phyloP scores from a whole-genome alignment of 2,113 vertebrate genomes.

The Hippocampus abdominalis region DNA sequence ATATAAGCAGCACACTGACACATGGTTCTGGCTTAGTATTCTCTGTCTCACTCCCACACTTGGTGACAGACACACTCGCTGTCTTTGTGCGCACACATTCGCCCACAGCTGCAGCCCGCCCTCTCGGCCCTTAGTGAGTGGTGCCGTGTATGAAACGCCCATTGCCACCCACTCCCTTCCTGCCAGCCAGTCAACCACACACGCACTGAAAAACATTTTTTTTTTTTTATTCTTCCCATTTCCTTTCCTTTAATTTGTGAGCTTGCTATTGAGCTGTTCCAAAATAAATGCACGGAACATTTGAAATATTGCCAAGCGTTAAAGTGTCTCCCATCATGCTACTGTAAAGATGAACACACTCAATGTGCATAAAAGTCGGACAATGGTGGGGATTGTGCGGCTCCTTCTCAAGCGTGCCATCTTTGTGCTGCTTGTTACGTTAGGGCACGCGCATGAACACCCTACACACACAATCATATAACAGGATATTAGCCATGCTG shows the following conservation, averaged over 20 bases:
- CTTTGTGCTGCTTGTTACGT: conserved; percentile 49
- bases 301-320: conserved; percentile 39
- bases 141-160: conserved; percentile 69
- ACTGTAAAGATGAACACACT: conserved; percentile 20
- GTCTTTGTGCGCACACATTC: conserved; percentile 55
- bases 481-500: conserved; percentile 44
- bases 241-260: conserved; percentile 18
- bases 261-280: conserved; percentile 24
- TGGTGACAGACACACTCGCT: conserved; percentile 50
- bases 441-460: conserved; percentile 4
- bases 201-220: conserved; percentile 40
- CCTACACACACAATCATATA: conserved; percentile 26
- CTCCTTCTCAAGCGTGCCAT: conserved; percentile 56
- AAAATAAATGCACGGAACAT: conserved; percentile 9
- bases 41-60: conserved; percentile 32
- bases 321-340: conserved; percentile 43
- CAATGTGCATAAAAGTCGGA: conserved; percentile 31
- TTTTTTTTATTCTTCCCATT: conserved; percentile 35
- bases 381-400: conserved; percentile 58
- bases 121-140: conserved; percentile 52
- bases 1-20: conserved; percentile 12
- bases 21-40: conserved; percentile 29
- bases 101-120: conserved; percentile 65
- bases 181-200: conserved; percentile 43
- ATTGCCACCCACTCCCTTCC: conserved; percentile 64